Percentiles rank a stretch among this genome's conserved stretches.
Conservation (phyloP, 2,113 vertebrate species). For the Panthera uncia region DNA sequence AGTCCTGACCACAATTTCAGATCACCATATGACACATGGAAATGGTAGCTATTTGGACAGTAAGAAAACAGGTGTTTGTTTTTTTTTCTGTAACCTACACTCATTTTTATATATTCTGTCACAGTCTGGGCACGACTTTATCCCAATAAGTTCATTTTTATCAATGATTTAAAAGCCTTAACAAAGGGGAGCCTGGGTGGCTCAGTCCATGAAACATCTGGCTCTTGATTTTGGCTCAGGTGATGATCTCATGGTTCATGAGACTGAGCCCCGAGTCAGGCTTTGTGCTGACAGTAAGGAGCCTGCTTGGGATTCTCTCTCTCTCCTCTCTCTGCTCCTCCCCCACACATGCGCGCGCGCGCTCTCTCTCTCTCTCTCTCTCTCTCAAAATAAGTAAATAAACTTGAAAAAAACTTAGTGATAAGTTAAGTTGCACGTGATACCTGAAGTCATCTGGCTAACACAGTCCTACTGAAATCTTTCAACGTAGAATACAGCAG, state of each 20-base stretch:
- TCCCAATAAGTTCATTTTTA: conserved; percentile 56
- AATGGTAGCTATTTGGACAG: conserved; percentile 23
- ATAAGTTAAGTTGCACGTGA: neutral
- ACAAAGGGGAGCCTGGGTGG: neutral
- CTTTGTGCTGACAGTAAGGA: too few species aligned
- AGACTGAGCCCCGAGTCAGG: too few species aligned
- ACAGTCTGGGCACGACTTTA: conserved; percentile 1
- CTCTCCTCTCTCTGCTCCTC: too few species aligned
- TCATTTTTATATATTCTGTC: conserved; percentile 4
- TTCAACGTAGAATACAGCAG: conserved; percentile 12
- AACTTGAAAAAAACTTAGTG: neutral
- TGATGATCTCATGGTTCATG: too few species aligned
- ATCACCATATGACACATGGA: neutral
- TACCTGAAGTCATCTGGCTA: conserved; percentile 6
- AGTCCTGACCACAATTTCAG: conserved; percentile 47
- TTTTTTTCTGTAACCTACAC: neutral
- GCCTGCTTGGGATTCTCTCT: too few species aligned
- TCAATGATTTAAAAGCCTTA: conserved; percentile 34
- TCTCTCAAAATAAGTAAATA: too few species aligned
- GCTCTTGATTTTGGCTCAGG: too few species aligned
- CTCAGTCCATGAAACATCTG: too few species aligned
- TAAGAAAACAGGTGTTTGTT: neutral
- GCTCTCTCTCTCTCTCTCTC: too few species aligned
- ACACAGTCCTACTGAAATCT: conserved; percentile 30
- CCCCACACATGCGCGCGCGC: accelerated